Base-by-base conservation (phyloP, 2,888 invertebrate species). In the Apamea anceps region DNA sequence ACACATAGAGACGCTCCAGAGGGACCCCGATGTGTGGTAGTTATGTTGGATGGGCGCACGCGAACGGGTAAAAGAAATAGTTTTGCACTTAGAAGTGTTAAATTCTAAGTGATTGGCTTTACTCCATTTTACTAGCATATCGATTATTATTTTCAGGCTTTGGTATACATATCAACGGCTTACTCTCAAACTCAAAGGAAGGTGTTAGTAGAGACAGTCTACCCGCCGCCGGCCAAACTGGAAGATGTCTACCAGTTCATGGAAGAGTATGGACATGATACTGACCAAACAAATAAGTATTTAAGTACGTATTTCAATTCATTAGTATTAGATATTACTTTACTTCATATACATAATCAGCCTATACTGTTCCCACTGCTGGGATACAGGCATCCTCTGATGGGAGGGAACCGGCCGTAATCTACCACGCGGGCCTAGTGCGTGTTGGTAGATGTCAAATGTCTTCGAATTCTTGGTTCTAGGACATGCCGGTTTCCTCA, bases 211-310 rank as follows among this genome's bases (percentile, higher is more conserved):
- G 94, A 94, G 76, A 82, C 87, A 0, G 77, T 92, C 0, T 94
- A 94, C 62, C 92, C 93, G 0, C 80, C 91, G 0, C 91, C 92
- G 1, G 90, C 88, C 85, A 97, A 97, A 1, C 37, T 92, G 6
- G 85, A 89, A 3, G 91, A 93, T n/a, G 89, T 93, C 0, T 89
- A 93, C 72, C 80, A 88, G 25, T 89, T 90, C 12, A 51, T 90
- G 0, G 86, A 91, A 3, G 74, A 86, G 2, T 54, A 85, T 28
- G 86, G 88, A 0, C 76, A 86, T 8, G 84, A 91, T 60, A 74
- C 81, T 42, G 8, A 54, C 15, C 85, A 88, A 57, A 85, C 87
- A 0, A 57, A 80, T 0, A 84, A 89, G 68, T 88, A 88, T 60
- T 28, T 93, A 25, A 72, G 93, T 92, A 78, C 86, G 88, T 85